Percentiles rank a stretch among this genome's conserved stretches.
These are phyloP conservation scores for Drosophila rufa DNA, from an alignment of 1,140 invertebrate species.

Conservation along the genomic window DNA sequence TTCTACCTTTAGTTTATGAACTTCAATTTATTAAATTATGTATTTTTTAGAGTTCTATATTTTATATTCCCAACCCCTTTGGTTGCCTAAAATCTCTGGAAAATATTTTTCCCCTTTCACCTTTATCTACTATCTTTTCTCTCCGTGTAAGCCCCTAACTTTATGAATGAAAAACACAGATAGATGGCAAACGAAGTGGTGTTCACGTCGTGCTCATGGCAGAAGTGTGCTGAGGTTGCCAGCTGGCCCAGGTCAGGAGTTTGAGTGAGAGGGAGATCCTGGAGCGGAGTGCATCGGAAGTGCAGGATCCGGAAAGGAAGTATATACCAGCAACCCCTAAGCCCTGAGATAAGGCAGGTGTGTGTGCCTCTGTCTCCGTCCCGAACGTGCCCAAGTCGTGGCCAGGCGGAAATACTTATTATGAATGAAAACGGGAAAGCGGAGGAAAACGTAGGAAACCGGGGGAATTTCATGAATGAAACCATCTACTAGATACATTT, in stretches of 20 bases:
- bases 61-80: no score
- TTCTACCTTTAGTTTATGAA: no score
- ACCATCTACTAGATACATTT: constrained; percentile 40
- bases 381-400: constrained; percentile 24
- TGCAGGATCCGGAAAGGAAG: constrained; percentile 40
- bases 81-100: not conserved
- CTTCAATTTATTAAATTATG: not conserved
- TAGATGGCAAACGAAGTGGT: constrained; percentile 3
- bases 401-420: constrained; percentile 28
- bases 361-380: not conserved
- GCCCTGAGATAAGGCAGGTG: constrained; percentile 51
- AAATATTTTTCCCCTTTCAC: not conserved
- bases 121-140: not conserved
- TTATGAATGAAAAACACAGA: constrained; percentile 34
- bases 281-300: constrained; percentile 37
- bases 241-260: constrained; percentile 14
- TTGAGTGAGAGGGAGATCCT: not conserved
- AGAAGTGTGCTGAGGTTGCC: constrained; percentile 46
- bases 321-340: constrained; percentile 26
- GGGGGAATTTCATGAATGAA: constrained; percentile 39
- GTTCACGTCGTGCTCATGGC: constrained; percentile 23
- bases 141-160: constrained; percentile 7
- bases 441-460: not conserved
- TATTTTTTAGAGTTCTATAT: not conserved
- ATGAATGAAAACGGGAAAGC: constrained; percentile 41